These are phyloP conservation scores for Penelope pileata DNA, from an alignment of 2,113 vertebrate genomes.

Conservation along the genomic window DNA sequence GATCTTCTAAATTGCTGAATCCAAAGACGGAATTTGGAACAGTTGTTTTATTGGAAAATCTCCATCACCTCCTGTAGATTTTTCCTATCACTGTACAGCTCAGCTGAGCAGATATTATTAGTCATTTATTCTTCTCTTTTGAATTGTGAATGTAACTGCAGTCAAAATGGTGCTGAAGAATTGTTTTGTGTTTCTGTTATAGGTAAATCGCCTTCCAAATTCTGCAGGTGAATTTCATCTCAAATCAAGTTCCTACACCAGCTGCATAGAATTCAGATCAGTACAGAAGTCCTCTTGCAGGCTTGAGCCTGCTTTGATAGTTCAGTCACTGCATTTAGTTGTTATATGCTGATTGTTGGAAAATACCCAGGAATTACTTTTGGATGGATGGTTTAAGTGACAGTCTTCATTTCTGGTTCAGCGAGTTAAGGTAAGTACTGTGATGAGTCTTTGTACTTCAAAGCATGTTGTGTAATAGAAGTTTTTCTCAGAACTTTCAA, in stretches of 20 bases:
- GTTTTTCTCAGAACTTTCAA: background rate
- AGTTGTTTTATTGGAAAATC: background rate
- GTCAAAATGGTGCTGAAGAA: background rate
- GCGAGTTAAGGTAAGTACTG: background rate
- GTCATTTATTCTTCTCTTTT: background rate
- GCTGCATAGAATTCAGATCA: background rate
- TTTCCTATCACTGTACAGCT: background rate
- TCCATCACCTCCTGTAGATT: background rate
- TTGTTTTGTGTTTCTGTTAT: background rate
- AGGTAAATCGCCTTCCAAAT: background rate
- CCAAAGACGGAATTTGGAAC: background rate
- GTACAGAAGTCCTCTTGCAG: background rate
- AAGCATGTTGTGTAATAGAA: background rate
- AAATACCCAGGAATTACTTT: rapidly evolving
- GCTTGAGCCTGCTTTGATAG: rapidly evolving
- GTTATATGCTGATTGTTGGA: rapidly evolving
- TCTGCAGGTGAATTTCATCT: background rate
- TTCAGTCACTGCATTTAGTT: rapidly evolving
- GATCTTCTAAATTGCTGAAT: background rate
- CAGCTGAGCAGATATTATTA: background rate
- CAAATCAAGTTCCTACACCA: background rate
- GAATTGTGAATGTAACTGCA: background rate
- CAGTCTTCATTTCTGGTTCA: background rate
- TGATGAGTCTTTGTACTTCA: background rate
- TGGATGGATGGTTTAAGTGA: rapidly evolving